Evolutionary conservation across 92 coral and sea anemone species (phyloP).

Genomic region (Porites cylindrica): DNA sequence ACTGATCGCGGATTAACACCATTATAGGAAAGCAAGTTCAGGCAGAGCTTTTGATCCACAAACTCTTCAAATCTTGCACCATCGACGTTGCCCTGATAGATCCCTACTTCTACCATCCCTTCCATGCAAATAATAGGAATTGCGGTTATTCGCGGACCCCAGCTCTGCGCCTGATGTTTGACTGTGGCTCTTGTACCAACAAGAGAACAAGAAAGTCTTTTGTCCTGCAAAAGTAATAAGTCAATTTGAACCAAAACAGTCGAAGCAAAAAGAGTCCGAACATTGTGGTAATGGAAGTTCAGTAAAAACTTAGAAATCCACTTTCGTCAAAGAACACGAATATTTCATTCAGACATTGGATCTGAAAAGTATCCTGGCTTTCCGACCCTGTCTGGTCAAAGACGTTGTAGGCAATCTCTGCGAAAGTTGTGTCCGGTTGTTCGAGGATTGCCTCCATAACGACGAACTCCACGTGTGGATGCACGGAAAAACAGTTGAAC

Average conservation of each 20-base stretch:
- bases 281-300: background rate
- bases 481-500: conserved; percentile 31
- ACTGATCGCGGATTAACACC: no score
- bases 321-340: conserved; percentile 26
- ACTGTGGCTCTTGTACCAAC: no score
- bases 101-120: background rate
- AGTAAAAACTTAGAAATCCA: conserved; percentile 23
- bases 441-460: conserved; percentile 39
- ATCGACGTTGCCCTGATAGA: conserved; percentile 44
- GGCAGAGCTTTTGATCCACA: conserved; percentile 10
- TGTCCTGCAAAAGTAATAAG: conserved; percentile 30
- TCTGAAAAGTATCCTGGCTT: conserved; percentile 31
- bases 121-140: conserved; percentile 22
- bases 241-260: background rate
- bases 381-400: conserved; percentile 35
- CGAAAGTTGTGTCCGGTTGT: conserved; percentile 56
- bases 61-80: conserved; percentile 11
- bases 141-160: conserved; percentile 59
- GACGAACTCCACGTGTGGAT: conserved; percentile 36
- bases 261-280: background rate
- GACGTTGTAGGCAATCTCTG: conserved; percentile 43
- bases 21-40: no score
- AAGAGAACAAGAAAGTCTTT: conserved; percentile 32
- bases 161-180: conserved; percentile 2
- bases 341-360: conserved; percentile 4